Evolutionary conservation across 1,140 invertebrate genomes (phyloP).

Genomic region (Heliothis virescens): DNA sequence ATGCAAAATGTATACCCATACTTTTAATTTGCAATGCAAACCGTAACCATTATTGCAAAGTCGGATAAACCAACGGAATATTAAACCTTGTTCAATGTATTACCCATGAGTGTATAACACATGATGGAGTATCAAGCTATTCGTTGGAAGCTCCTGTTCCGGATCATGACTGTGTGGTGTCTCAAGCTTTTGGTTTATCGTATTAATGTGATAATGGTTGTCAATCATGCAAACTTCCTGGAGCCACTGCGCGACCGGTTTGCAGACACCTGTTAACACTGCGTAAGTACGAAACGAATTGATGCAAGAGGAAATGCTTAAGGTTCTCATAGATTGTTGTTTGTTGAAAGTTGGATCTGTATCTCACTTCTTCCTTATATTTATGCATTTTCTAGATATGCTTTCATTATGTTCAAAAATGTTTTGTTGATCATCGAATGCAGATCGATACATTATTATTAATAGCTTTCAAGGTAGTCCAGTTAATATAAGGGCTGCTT

Average conservation of each 20-base stretch:
- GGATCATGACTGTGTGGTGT: conserved; percentile 67
- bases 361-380: conserved; percentile 74
- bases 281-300: conserved; percentile 82
- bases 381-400: conserved; percentile 77
- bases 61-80: conserved; percentile 33
- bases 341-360: conserved; percentile 68
- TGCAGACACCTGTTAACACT: conserved; percentile 77
- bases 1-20: conserved; percentile 21
- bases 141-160: conserved; percentile 67
- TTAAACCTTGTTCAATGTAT: no score
- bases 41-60: conserved; percentile 44
- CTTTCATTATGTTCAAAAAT: conserved; percentile 69
- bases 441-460: conserved; percentile 54
- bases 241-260: conserved; percentile 74
- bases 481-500: conserved; percentile 53
- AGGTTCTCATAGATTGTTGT: conserved; percentile 81
- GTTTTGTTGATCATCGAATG: conserved; percentile 56
- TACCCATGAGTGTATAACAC: no score
- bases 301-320: conserved; percentile 77
- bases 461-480: conserved; percentile 58
- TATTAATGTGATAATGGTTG: conserved; percentile 86
- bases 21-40: conserved; percentile 28
- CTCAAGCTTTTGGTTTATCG: conserved; percentile 76
- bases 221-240: conserved; percentile 83
- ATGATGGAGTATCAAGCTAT: conserved; percentile 36